These are phyloP conservation scores for Brenthis daphne DNA, from an alignment of 2,888 invertebrate species.

Conservation along the genomic window DNA sequence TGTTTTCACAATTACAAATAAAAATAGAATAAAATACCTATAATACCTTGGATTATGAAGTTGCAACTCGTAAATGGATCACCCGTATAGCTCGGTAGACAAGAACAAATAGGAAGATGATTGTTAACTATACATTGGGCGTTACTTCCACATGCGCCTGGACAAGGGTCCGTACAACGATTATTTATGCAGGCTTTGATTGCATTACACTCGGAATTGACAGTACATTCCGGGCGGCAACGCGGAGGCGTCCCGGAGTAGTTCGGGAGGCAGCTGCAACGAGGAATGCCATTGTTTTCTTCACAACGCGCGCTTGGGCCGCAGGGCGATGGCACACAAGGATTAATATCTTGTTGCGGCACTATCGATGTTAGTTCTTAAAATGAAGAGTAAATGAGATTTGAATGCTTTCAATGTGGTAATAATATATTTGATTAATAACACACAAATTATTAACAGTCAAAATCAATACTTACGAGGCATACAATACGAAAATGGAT, in stretches of 20 bases:
- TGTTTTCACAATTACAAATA: background rate
- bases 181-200: conserved; percentile 86
- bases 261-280: conserved; percentile 87
- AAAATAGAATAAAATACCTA: conserved; percentile 19
- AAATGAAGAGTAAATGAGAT: conserved; percentile 31
- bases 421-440: background rate
- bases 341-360: conserved; percentile 67
- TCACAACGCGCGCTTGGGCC: conserved; percentile 89
- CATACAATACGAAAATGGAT: conserved; percentile 85
- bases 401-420: background rate
- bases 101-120: conserved; percentile 87
- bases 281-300: conserved; percentile 84
- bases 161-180: conserved; percentile 89
- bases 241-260: conserved; percentile 89
- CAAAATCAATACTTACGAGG: conserved; percentile 60
- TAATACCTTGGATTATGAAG: conserved; percentile 55
- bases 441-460: no score
- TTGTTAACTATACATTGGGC: conserved; percentile 88
- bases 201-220: conserved; percentile 87
- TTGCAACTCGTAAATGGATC: conserved; percentile 86
- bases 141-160: conserved; percentile 89
- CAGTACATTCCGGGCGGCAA: conserved; percentile 88
- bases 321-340: conserved; percentile 89
- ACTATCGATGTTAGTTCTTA: conserved; percentile 59
- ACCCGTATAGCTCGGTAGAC: conserved; percentile 85